A percentile compares a stretch with the other conserved stretches of the same genome.
phyloP scores from a whole-genome alignment of 2,888 invertebrate genomes.

The Standfussiana lucernea region DNA sequence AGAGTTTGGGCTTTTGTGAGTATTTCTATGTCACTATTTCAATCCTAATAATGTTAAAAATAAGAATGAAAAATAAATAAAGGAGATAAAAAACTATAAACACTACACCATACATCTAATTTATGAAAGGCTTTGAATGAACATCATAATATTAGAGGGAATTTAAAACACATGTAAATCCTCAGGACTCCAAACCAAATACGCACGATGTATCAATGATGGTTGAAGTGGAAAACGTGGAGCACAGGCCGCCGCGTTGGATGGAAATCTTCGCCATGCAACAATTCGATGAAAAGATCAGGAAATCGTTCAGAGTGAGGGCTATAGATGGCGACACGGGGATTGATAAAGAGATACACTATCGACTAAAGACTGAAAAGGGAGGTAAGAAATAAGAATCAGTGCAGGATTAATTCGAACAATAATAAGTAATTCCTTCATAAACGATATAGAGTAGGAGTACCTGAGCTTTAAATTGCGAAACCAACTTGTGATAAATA shows the following conservation, averaged over 20 bases:
- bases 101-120: not conserved
- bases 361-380: conserved; percentile 82
- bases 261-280: conserved; percentile 89
- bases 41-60: not conserved
- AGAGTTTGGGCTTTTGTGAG: conserved; percentile 89
- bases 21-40: conserved; percentile 28
- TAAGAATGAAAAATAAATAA: too few species aligned
- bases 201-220: conserved; percentile 85
- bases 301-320: conserved; percentile 82
- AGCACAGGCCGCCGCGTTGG: conserved; percentile 91
- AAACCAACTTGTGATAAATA: not conserved
- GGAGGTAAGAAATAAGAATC: conserved; percentile 75
- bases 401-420: not conserved
- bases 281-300: conserved; percentile 90
- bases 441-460: not conserved
- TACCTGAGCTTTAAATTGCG: not conserved
- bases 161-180: not conserved
- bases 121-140: not conserved
- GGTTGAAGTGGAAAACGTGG: conserved; percentile 91
- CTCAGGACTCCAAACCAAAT: conserved; percentile 85
- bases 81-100: not conserved
- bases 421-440: not conserved
- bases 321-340: conserved; percentile 92
- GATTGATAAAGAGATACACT: conserved; percentile 89
- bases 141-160: not conserved